Conservation (phyloP, 2,797 vertebrate genomes). For the Mormyrops boulengeri region DNA sequence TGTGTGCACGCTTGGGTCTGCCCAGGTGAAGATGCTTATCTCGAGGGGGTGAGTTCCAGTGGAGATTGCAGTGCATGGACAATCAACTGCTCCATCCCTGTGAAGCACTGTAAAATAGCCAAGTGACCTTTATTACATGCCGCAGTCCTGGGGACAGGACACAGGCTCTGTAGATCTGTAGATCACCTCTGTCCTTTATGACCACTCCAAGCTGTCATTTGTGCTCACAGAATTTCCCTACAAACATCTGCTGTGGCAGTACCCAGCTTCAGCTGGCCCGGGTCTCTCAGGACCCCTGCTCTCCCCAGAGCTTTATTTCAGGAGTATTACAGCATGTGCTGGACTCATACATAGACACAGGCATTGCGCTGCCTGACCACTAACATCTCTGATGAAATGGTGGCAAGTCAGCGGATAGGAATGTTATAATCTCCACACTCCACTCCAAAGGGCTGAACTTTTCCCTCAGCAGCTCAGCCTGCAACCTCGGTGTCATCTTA, state of each 20-base stretch:
- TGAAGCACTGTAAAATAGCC: background rate
- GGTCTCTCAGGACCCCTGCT: background rate
- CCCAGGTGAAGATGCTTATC: background rate
- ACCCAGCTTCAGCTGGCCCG: background rate
- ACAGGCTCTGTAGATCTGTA: background rate
- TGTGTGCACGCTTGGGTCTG: background rate
- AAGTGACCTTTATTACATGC: background rate
- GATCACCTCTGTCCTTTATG: background rate
- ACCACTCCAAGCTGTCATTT: background rate
- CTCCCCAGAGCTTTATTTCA: background rate
- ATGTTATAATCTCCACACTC: background rate
- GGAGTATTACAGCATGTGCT: background rate
- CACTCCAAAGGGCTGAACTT: background rate
- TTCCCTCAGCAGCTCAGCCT: background rate
- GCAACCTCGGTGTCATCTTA: background rate
- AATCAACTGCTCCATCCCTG: background rate
- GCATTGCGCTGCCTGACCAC: background rate
- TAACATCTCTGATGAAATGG: background rate
- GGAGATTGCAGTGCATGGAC: background rate
- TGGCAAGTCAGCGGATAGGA: background rate
- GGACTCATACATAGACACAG: background rate
- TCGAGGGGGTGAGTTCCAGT: background rate
- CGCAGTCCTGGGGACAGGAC: background rate
- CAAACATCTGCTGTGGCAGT: background rate
- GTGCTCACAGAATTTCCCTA: background rate